Base-by-base conservation (phyloP, 1,140 invertebrate species). In the Sycophaga agraensis region DNA sequence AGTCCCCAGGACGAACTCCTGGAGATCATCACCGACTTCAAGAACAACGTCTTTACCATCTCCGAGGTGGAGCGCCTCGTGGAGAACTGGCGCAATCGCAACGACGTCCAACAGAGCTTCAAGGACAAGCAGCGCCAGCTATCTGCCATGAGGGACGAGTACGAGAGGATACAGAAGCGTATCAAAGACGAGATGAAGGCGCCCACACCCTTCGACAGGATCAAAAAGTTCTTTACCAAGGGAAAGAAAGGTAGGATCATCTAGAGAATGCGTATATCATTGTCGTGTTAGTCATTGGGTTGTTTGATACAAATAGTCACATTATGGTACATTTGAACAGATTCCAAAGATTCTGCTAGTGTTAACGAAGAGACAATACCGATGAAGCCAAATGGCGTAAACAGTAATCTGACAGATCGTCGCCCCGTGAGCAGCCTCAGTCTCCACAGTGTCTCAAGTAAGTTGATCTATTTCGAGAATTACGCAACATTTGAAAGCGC, bases 11-110 rank as follows among this genome's bases (percentile, higher is more conserved):
- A 91, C 57, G 91, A 93, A 72, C 79, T 94, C 37, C 83, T 90
- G 1, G 91, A 94, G 78, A 92, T 94, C 21, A 91, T 94, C 68
- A 91, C 91, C 67, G 91, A 93, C 70, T 93, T 93, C 68, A 94
- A 93, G 75, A 92, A 93, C 69, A 92, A 93, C 68, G 89, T 92
- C 1, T 90, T 91, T 55, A 90, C 90, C 0, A 91, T 94, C 66
- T 83, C 86, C 3, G 90, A 93, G 79, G 89, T 92, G 0, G 91
- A 94, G 77, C 86, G 90, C 68, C 79, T 94, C 7, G 91, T 93
- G 9, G 88, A 91, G 75, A 88, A 88, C 69, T 94, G 91, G 91
- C 86, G 87, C 67, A 91, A 90, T 66, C 84, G 92, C 54, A 91
- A 92, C 68, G 91, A 93, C 73, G 91, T 92, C 0, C 89, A 92